A percentile compares a stretch with the other conserved stretches of the same genome.
Conservation (phyloP, 1,140 invertebrate species). For the Drosophila parvula region DNA sequence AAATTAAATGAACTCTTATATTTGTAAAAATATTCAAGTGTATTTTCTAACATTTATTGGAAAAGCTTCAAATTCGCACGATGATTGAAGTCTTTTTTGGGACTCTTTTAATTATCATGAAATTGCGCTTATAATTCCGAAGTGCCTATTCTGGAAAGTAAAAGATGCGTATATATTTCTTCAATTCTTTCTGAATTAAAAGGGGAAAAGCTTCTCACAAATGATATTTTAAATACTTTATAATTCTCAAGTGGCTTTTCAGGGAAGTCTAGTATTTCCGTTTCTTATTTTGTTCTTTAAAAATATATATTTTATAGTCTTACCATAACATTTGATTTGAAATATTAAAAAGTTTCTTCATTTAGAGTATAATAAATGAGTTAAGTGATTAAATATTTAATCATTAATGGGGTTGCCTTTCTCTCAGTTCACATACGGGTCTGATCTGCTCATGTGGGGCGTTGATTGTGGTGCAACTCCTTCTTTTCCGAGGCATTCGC, state of each 20-base stretch:
- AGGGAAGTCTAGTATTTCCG: background rate
- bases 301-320: background rate
- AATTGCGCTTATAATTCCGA: too few species aligned
- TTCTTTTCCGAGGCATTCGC: constrained; percentile 54
- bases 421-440: constrained; percentile 25
- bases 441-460: constrained; percentile 62
- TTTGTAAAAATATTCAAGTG: background rate
- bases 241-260: background rate
- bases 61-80: background rate
- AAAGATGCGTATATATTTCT: too few species aligned
- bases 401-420: background rate
- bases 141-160: too few species aligned
- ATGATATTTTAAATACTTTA: background rate
- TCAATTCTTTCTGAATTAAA: too few species aligned
- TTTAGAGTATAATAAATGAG: background rate
- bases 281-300: too few species aligned
- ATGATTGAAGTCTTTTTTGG: background rate
- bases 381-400: background rate
- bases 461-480: constrained; percentile 80
- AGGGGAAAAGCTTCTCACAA: too few species aligned
- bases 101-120: too few species aligned
- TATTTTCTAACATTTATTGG: background rate
- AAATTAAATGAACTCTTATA: background rate
- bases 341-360: background rate
- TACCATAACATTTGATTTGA: background rate